phyloP scores from a whole-genome alignment of 2,797 vertebrate genomes.

The Acridotheres tristis region DNA sequence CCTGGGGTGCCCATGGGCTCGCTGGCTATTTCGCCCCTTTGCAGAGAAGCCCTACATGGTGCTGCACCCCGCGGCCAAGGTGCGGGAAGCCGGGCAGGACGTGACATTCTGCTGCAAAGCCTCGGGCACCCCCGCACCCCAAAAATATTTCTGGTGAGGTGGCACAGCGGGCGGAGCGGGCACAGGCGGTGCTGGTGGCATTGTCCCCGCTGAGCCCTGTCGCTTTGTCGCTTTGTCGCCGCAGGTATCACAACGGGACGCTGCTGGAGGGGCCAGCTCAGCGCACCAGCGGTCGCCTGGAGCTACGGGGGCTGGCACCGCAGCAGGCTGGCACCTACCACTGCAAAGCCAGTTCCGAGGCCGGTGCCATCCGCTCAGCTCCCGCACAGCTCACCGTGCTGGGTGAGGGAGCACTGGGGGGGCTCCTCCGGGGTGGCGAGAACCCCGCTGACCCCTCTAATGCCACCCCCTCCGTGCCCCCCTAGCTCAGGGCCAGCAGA shows the following conservation, averaged over 20 bases:
- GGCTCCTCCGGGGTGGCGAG: neutral
- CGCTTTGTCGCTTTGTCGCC: neutral
- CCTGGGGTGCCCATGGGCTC: neutral
- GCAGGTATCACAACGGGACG: slow-evolving; percentile 95
- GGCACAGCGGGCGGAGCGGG: fast-evolving
- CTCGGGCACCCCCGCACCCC: slow-evolving; percentile 84
- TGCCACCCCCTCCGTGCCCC: neutral
- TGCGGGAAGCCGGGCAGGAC: slow-evolving; percentile 84
- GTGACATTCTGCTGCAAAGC: slow-evolving; percentile 91
- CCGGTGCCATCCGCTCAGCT: slow-evolving; percentile 86
- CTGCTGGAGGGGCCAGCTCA: slow-evolving; percentile 81
- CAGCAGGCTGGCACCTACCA: slow-evolving; percentile 87
- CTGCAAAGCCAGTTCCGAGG: slow-evolving; percentile 89
- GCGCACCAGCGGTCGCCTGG: slow-evolving; percentile 82
- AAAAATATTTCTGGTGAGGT: slow-evolving; percentile 92
- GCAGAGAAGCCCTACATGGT: slow-evolving; percentile 92
- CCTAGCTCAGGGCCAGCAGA: neutral
- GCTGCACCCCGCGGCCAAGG: slow-evolving; percentile 88
- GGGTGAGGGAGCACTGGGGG: slow-evolving; percentile 70
- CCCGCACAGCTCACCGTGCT: slow-evolving; percentile 83
- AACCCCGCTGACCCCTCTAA: neutral
- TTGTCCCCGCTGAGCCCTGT: fast-evolving
- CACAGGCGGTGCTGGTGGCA: fast-evolving
- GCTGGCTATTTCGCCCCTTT: neutral
- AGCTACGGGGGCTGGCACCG: slow-evolving; percentile 75